Percentiles rank a stretch among this genome's conserved stretches.
Evolutionary conservation across 2,888 invertebrate genomes (phyloP).

Genomic region (Scelioninae gen. 2): DNA sequence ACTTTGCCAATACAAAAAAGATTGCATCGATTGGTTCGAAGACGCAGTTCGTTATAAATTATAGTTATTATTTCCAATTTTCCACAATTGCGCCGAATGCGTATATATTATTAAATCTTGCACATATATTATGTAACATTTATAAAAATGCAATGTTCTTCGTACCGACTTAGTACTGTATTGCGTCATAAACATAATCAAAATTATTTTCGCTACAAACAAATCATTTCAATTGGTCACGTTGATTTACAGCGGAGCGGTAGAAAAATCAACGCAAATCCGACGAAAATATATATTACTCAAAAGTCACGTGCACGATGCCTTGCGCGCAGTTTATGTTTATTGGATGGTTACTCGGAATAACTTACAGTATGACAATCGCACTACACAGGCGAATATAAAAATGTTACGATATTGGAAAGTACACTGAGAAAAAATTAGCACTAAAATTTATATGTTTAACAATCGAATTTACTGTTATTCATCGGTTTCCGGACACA

Average conservation of each 20-base stretch:
- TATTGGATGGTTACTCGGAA: conserved; percentile 47
- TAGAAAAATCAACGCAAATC: conserved; percentile 21
- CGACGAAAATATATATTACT: conserved; percentile 18
- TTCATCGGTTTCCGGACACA: too few species aligned
- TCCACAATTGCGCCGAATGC: conserved; percentile 17
- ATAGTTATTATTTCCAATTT: conserved; percentile 7
- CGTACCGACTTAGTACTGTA: conserved; percentile 37
- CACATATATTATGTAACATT: conserved; percentile 45
- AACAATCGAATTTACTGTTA: too few species aligned
- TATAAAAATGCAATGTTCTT: conserved; percentile 51
- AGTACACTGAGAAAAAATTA: too few species aligned
- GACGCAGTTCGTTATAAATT: conserved; percentile 28
- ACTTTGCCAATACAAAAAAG: conserved; percentile 11
- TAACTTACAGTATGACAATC: conserved; percentile 48
- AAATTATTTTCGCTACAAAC: conserved; percentile 52
- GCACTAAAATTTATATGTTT: too few species aligned
- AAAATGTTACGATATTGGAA: conserved; percentile 11
- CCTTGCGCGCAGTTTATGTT: conserved; percentile 31
- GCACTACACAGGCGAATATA: conserved; percentile 15
- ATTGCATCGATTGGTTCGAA: conserved; percentile 9
- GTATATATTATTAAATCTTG: conserved; percentile 15
- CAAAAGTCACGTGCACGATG: conserved; percentile 10
- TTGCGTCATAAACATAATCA: conserved; percentile 52
- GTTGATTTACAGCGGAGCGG: conserved; percentile 3
- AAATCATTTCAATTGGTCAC: conserved; percentile 29